phyloP scores from a whole-genome alignment of 1,140 invertebrate species.

The Drosophila melanica region DNA sequence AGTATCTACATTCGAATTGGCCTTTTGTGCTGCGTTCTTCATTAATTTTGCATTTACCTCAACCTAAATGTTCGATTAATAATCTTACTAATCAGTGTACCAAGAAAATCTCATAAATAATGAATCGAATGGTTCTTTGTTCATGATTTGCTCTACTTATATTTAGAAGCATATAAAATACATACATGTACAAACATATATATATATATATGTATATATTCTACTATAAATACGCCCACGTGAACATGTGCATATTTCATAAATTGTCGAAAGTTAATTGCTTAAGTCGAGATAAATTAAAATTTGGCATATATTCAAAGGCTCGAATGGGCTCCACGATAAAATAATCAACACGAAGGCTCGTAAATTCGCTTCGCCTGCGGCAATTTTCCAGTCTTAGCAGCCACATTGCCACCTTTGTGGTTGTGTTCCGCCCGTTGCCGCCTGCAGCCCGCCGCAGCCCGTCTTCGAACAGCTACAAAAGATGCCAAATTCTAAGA shows the following conservation, averaged over 20 bases:
- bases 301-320: conserved; percentile 12
- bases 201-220: neutral
- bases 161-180: neutral
- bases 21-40: too few species aligned
- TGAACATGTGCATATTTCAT: neutral
- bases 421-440: conserved; percentile 8
- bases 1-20: too few species aligned
- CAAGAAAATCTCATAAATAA: too few species aligned
- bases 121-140: too few species aligned
- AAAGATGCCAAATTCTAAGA: conserved; percentile 50
- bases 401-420: conserved; percentile 43
- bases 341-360: conserved; percentile 14
- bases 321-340: conserved; percentile 8
- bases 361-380: conserved; percentile 9
- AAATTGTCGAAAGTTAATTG: conserved; percentile 16
- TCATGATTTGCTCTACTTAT: too few species aligned
- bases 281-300: conserved; percentile 21
- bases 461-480: conserved; percentile 9
- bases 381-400: conserved; percentile 26
- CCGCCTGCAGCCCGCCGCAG: neutral
- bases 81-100: too few species aligned
- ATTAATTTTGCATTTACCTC: too few species aligned
- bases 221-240: neutral
- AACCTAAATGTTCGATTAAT: too few species aligned
- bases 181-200: too few species aligned